A percentile compares a stretch with the other conserved stretches of the same genome.
These are phyloP conservation scores for Girardinus metallicus DNA, from an alignment of 2,797 vertebrate genomes.

Conservation along the genomic window DNA sequence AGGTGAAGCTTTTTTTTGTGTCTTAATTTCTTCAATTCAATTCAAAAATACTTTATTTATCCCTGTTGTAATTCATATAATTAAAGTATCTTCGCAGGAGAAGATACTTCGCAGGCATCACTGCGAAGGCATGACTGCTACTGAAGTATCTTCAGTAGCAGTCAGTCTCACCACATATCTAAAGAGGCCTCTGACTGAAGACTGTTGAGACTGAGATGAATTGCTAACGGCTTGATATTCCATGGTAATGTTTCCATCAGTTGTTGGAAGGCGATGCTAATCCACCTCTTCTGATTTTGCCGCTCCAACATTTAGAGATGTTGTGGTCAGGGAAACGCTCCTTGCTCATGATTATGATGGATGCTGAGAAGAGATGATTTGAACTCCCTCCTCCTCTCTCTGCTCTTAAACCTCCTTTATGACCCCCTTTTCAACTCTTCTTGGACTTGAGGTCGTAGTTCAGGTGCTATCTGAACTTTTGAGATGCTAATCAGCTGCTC, in stretches of 20 bases:
- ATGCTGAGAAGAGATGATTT: neutral
- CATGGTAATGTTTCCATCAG: too few species aligned
- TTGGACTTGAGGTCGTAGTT: neutral
- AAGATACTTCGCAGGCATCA: too few species aligned
- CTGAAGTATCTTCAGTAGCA: neutral
- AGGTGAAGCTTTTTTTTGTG: neutral
- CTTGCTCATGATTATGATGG: neutral
- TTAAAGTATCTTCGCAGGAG: neutral
- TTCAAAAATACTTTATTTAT: neutral
- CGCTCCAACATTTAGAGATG: neutral
- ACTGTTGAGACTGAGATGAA: too few species aligned
- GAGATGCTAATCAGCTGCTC: neutral
- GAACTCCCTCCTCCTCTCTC: neutral
- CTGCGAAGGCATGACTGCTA: too few species aligned
- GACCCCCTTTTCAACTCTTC: neutral
- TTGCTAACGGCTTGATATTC: too few species aligned
- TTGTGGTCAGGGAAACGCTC: neutral
- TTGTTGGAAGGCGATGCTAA: neutral
- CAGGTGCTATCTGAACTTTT: neutral
- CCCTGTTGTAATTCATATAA: neutral
- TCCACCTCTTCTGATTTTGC: neutral
- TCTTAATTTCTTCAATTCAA: neutral
- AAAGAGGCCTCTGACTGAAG: too few species aligned
- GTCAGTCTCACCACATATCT: too few species aligned
- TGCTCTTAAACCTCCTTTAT: neutral